Conservation (phyloP, 2,113 vertebrate species). For the Gopherus evgoodei region DNA sequence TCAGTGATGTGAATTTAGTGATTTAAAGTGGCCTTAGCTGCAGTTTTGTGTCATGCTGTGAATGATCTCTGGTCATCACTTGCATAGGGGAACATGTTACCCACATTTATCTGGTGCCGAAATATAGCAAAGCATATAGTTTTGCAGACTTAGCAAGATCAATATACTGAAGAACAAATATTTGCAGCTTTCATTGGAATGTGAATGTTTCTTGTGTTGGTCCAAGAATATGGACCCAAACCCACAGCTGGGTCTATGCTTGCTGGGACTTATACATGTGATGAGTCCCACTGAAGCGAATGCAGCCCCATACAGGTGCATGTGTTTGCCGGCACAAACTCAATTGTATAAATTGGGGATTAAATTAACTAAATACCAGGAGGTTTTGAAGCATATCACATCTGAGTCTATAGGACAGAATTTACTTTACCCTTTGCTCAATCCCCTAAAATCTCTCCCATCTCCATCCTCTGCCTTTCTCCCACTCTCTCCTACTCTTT, state of each 20-base stretch:
- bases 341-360: neutral
- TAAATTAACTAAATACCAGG: neutral
- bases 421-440: neutral
- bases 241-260: neutral
- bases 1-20: neutral
- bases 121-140: neutral
- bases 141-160: neutral
- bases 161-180: neutral
- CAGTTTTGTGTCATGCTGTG: neutral
- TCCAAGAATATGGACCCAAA: neutral
- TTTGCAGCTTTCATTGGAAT: neutral
- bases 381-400: neutral
- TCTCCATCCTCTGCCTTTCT: neutral
- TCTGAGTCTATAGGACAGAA: neutral
- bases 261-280: neutral
- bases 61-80: neutral
- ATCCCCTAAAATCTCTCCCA: neutral
- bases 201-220: neutral
- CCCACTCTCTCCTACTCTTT: neutral
- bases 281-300: neutral
- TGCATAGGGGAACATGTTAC: conserved; percentile 15
- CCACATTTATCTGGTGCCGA: neutral
- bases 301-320: neutral
- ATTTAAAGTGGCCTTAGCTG: neutral
- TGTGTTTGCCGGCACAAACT: neutral